Base-by-base conservation (phyloP, 1,140 invertebrate species). In the Probaryconus sp. region DNA sequence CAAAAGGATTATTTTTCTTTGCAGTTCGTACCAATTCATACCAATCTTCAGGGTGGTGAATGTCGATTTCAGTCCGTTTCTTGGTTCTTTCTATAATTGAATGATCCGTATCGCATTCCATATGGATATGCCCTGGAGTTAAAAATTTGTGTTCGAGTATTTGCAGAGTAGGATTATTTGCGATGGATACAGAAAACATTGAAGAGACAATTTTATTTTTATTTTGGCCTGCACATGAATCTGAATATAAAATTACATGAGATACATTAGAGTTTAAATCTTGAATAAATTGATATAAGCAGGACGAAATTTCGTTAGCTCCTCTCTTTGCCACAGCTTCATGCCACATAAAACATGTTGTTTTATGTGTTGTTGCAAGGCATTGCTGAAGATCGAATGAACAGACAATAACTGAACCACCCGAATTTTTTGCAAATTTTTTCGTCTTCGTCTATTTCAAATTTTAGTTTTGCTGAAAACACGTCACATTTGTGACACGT, bases 111-210 rank as follows among this genome's bases (percentile, higher is more conserved):
- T 82, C 80, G 40, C 77, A 79, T 42, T 82, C 81, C 73, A 85
- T 78, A 47, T 77, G 74, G 1, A 69, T 82, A 42, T 85, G 81
- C 7, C 83, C 79, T 47, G 77, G 67, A n/a, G 80, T 72, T 18
- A 85, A 24, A 73, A 83, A 85, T 37, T 83, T 83, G 37, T 86
- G 83, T 35, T 83, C 75, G 17, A 85, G 61, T 3, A 18, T 11
- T 58, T 79, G 20, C 56, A 76, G 14, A 28, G 51, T 64, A 6
- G 50, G 43, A 37, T 67, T 48, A 40, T 72, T 55, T 4, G 56
- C 26, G 6, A 77, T 38, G 5, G 33, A 11, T 10, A 31, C 35
- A 7, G 75, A 47, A 35, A 77, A 79, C 77, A 80, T 79, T 10
- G 58, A 55, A 37, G 51, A 17, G 11, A 82, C 37, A 43, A 74